phyloP scores from a whole-genome alignment of 2,888 invertebrate genomes.

The Macaria liturata region DNA sequence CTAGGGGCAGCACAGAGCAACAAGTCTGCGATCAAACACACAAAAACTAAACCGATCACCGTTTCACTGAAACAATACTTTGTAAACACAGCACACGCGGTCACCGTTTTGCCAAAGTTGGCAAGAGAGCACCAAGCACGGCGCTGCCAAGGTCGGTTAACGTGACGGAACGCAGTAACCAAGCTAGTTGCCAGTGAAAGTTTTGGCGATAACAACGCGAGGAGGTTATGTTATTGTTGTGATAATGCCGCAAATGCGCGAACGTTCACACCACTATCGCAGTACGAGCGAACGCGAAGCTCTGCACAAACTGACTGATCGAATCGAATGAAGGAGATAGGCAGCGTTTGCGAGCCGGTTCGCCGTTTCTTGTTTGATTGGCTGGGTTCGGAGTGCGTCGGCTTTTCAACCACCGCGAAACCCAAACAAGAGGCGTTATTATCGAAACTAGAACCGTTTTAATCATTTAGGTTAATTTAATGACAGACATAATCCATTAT shows the following conservation, averaged over 20 bases:
- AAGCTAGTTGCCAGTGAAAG: constrained; percentile 52
- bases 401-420: too few species aligned
- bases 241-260: constrained; percentile 32
- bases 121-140: constrained; percentile 11
- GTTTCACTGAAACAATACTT: constrained; percentile 57
- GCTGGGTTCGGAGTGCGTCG: too few species aligned
- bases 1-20: constrained; percentile 52
- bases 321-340: background rate
- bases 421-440: too few species aligned
- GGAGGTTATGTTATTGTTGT: constrained; percentile 71
- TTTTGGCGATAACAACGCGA: constrained; percentile 51
- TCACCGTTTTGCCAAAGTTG: constrained; percentile 17
- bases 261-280: constrained; percentile 47
- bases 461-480: too few species aligned
- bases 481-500: too few species aligned
- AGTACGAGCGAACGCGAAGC: constrained; percentile 48
- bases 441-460: too few species aligned
- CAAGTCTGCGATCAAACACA: constrained; percentile 65
- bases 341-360: too few species aligned
- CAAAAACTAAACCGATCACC: constrained; percentile 55
- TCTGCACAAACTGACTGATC: constrained; percentile 48
- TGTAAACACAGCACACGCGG: constrained; percentile 64
- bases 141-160: constrained; percentile 10
- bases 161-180: constrained; percentile 19
- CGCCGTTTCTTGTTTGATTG: too few species aligned